A percentile compares a stretch with the other conserved stretches of the same genome.
These are phyloP conservation scores for Acrossocheilus wenchowensis DNA, from an alignment of 2,797 vertebrate genomes.

Conservation along the genomic window DNA sequence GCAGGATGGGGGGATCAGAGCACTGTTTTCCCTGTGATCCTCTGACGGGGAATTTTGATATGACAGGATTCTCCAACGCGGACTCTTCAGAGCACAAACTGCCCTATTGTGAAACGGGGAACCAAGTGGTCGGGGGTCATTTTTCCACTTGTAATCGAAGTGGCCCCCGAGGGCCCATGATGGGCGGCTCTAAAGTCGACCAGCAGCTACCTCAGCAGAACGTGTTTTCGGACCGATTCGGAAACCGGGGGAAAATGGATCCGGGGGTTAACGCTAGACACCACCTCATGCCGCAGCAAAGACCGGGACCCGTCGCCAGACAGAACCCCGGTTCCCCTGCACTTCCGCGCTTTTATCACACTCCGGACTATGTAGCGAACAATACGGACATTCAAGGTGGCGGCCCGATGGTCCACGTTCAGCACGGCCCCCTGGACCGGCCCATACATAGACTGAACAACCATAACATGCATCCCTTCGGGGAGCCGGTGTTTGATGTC, in stretches of 20 bases:
- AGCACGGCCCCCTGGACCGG: slow-evolving; percentile 89
- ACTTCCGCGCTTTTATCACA: slow-evolving; percentile 74
- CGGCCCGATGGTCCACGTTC: slow-evolving; percentile 78
- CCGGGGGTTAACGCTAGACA: slow-evolving; percentile 75
- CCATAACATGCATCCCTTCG: slow-evolving; percentile 91
- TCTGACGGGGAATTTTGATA: slow-evolving; percentile 81
- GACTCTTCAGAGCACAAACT: slow-evolving; percentile 86
- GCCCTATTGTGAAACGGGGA: slow-evolving; percentile 78
- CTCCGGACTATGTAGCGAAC: slow-evolving; percentile 76
- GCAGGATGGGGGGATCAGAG: slow-evolving; percentile 89
- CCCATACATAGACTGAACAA: slow-evolving; percentile 90
- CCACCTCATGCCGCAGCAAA: slow-evolving; percentile 78
- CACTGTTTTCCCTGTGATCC: slow-evolving; percentile 87
- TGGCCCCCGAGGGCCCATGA: slow-evolving; percentile 76
- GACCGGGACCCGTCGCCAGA: slow-evolving; percentile 87
- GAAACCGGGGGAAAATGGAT: slow-evolving; percentile 82
- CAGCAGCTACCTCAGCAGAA: slow-evolving; percentile 69
- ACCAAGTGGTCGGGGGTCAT: slow-evolving; percentile 75
- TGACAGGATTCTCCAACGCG: slow-evolving; percentile 81
- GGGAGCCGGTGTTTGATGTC: slow-evolving; percentile 91
- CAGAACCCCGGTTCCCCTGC: slow-evolving; percentile 88
- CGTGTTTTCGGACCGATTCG: slow-evolving; percentile 83
- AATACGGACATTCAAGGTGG: slow-evolving; percentile 80
- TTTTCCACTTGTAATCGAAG: slow-evolving; percentile 76
- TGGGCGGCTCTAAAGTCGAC: slow-evolving; percentile 80